Conservation (phyloP, 2,797 vertebrate species). For the Schizothorax lantsangensis region DNA sequence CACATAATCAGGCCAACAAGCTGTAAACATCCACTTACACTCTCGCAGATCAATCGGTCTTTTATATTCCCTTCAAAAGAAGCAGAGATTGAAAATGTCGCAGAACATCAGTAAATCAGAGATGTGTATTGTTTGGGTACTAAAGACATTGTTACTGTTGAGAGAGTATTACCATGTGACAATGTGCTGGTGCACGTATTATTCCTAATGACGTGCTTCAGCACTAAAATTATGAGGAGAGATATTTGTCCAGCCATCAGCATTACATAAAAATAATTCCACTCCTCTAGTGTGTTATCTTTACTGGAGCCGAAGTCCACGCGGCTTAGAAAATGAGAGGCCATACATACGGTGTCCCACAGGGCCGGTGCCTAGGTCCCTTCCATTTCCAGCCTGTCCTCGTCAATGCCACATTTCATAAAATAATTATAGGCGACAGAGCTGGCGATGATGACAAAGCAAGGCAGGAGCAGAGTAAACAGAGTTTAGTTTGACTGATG, state of each 20-base stretch:
- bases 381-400: conserved; percentile 59
- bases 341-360: conserved; percentile 22
- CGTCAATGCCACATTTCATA: conserved; percentile 68
- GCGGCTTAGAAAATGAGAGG: conserved; percentile 19
- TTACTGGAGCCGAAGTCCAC: conserved; percentile 17
- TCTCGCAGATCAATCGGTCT: conserved; percentile 19
- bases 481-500: conserved; percentile 55
- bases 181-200: conserved; percentile 23
- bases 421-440: conserved; percentile 70
- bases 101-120: conserved; percentile 29
- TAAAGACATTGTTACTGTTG: conserved; percentile 22
- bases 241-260: conserved; percentile 19
- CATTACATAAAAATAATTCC: not conserved
- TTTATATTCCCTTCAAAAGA: conserved; percentile 37
- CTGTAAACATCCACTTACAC: conserved; percentile 29
- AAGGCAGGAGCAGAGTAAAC: conserved; percentile 61
- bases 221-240: not conserved
- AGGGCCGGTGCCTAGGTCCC: not conserved
- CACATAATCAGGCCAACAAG: conserved; percentile 25
- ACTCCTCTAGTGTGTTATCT: conserved; percentile 29
- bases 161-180: conserved; percentile 37
- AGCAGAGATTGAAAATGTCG: conserved; percentile 4
- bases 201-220: conserved; percentile 27
- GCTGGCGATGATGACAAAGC: conserved; percentile 67
- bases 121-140: conserved; percentile 17